A percentile compares a stretch with the other conserved stretches of the same genome.
These are phyloP conservation scores for Radopholus similis DNA, from an alignment of 1,140 invertebrate genomes.

Conservation along the genomic window DNA sequence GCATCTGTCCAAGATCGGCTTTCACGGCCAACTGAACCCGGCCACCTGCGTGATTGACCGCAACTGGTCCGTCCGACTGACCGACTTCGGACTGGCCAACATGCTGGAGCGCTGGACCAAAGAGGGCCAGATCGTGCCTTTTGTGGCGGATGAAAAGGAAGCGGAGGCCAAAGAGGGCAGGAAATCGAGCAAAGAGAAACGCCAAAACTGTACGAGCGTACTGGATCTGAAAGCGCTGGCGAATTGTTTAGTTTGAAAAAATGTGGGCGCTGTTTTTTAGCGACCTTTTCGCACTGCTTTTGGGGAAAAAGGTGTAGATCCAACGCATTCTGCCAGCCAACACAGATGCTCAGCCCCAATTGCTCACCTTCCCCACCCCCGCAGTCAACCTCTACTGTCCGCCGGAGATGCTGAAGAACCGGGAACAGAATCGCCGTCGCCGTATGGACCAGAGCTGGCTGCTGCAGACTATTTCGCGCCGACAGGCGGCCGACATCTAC, in stretches of 20 bases:
- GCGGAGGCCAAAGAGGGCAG: slow-evolving; percentile 1
- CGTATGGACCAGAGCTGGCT: slow-evolving; percentile 53
- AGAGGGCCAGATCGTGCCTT: slow-evolving; percentile 30
- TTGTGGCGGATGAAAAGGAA: slow-evolving; percentile 14
- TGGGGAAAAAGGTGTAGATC: too few species aligned
- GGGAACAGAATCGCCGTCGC: slow-evolving; percentile 45
- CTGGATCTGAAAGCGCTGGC: not conserved
- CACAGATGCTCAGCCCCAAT: not conserved
- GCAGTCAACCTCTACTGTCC: slow-evolving; percentile 41
- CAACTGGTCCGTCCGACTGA: slow-evolving; percentile 58
- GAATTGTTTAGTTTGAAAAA: not conserved
- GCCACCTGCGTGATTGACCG: slow-evolving; percentile 56
- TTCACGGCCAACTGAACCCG: slow-evolving; percentile 55
- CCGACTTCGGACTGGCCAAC: slow-evolving; percentile 56
- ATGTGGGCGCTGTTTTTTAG: not conserved
- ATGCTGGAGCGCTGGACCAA: slow-evolving; percentile 58
- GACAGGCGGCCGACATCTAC: slow-evolving; percentile 54
- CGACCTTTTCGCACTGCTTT: too few species aligned
- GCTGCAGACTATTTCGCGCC: slow-evolving; percentile 37
- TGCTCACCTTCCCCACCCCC: slow-evolving; percentile 14
- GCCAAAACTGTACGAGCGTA: not conserved
- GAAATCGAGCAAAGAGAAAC: slow-evolving; percentile 4
- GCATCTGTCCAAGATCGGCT: slow-evolving; percentile 56
- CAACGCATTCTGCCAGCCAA: too few species aligned
- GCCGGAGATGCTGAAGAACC: slow-evolving; percentile 56